phyloP scores from a whole-genome alignment of 2,113 vertebrate genomes.

The Hepsetus odoe region DNA sequence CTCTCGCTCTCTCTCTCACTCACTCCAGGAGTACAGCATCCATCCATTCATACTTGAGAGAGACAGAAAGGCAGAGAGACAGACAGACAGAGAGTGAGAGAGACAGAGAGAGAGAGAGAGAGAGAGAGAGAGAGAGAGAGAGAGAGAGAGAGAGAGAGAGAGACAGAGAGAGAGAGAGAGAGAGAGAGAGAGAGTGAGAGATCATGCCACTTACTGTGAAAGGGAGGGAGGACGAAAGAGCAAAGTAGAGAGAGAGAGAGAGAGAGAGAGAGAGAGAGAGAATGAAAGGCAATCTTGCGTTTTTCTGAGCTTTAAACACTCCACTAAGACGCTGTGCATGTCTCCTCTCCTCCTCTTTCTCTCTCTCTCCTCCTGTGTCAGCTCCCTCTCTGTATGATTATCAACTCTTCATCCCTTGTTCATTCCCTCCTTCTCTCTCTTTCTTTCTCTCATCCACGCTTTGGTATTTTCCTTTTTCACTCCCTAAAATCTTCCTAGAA shows the following conservation, averaged over 20 bases:
- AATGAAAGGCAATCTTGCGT: conserved; percentile 63
- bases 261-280: no score
- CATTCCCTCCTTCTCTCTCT: conserved; percentile 72
- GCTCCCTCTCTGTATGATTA: conserved; percentile 49
- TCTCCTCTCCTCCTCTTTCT: conserved; percentile 54
- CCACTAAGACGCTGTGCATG: conserved; percentile 64
- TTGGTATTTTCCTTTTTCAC: conserved; percentile 47
- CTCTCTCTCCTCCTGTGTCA: conserved; percentile 12
- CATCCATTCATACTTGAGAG: conserved; percentile 54
- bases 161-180: neutral
- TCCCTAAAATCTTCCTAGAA: conserved; percentile 70
- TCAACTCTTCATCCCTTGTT: conserved; percentile 58
- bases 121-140: neutral
- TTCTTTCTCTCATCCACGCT: conserved; percentile 30
- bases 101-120: neutral
- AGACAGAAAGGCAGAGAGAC: neutral
- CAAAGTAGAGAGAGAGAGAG: no score
- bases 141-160: neutral
- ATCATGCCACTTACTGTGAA: neutral
- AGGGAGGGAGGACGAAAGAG: no score
- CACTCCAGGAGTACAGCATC: conserved; percentile 61
- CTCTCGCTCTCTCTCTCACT: conserved; percentile 26
- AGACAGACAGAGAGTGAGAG: neutral
- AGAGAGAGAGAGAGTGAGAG: neutral
- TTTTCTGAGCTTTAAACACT: conserved; percentile 69